phyloP scores from a whole-genome alignment of 92 coral and sea anemone genomes.

The Scolanthus callimorphus region DNA sequence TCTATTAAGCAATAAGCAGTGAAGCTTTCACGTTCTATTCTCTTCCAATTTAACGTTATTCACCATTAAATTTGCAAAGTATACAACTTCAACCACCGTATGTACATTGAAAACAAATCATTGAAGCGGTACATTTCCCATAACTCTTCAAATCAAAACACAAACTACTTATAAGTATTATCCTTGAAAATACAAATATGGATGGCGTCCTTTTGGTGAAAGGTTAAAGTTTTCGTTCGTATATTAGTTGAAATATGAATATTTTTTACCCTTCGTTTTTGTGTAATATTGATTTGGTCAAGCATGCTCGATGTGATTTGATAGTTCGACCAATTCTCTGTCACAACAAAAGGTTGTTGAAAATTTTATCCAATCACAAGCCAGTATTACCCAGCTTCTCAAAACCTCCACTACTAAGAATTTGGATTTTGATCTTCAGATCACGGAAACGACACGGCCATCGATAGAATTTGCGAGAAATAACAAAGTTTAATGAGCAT shows the following conservation, averaged over 20 bases:
- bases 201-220: too few relatives aligned
- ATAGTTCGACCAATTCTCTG: slow-evolving; percentile 7
- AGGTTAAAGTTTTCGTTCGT: too few relatives aligned
- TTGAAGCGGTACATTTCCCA: background rate
- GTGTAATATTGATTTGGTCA: background rate
- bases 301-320: background rate
- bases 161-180: too few relatives aligned
- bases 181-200: too few relatives aligned
- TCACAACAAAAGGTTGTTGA: slow-evolving; percentile 35
- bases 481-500: too few relatives aligned
- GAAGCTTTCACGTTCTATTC: background rate
- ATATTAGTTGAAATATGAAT: too few relatives aligned
- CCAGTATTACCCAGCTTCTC: slow-evolving; percentile 7
- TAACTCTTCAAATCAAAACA: too few relatives aligned
- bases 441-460: background rate
- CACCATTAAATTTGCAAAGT: background rate
- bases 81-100: background rate
- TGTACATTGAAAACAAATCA: background rate
- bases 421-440: background rate
- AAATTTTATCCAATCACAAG: slow-evolving; percentile 10
- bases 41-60: background rate
- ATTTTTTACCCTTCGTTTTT: too few relatives aligned
- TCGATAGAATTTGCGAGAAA: too few relatives aligned
- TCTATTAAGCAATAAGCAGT: background rate
- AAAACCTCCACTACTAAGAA: background rate